A percentile compares a stretch with the other conserved stretches of the same genome.
These are phyloP conservation scores for Venusia cambrica DNA, from an alignment of 2,888 invertebrate genomes.

Conservation along the genomic window DNA sequence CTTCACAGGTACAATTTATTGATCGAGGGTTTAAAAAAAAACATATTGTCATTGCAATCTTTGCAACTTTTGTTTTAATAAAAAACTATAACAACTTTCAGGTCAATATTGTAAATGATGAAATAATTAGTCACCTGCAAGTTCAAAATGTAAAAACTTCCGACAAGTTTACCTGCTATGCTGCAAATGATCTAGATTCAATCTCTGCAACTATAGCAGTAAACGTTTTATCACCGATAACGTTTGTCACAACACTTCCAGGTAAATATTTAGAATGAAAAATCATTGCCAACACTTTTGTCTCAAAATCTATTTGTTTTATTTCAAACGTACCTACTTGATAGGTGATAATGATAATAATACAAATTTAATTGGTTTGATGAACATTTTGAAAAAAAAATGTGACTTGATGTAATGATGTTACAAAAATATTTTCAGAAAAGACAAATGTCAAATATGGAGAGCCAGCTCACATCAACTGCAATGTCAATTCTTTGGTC, in stretches of 20 bases:
- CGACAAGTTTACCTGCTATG: conserved; percentile 11
- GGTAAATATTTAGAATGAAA: too few species aligned
- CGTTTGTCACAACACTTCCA: conserved; percentile 4
- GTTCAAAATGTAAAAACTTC: conserved; percentile 5
- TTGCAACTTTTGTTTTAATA: not conserved
- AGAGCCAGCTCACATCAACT: not conserved
- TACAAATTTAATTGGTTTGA: too few species aligned
- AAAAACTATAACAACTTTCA: conserved; percentile 3
- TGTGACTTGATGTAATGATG: too few species aligned
- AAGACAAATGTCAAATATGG: conserved; percentile 5
- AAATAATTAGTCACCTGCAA: conserved; percentile 5
- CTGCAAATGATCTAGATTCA: conserved; percentile 17
- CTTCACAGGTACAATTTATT: conserved; percentile 6
- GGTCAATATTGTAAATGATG: not conserved
- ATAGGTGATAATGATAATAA: too few species aligned
- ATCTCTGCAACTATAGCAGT: too few species aligned
- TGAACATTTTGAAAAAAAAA: too few species aligned
- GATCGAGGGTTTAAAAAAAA: not conserved
- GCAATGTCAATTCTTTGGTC: conserved; percentile 1
- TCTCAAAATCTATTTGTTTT: too few species aligned
- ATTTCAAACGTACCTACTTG: too few species aligned
- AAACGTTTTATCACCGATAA: conserved; percentile 16
- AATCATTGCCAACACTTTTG: too few species aligned
- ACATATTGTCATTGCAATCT: not conserved
- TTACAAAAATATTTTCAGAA: conserved; percentile 15